These are phyloP conservation scores for Neodiprion virginianus DNA, from an alignment of 1,140 invertebrate genomes.

Conservation along the genomic window DNA sequence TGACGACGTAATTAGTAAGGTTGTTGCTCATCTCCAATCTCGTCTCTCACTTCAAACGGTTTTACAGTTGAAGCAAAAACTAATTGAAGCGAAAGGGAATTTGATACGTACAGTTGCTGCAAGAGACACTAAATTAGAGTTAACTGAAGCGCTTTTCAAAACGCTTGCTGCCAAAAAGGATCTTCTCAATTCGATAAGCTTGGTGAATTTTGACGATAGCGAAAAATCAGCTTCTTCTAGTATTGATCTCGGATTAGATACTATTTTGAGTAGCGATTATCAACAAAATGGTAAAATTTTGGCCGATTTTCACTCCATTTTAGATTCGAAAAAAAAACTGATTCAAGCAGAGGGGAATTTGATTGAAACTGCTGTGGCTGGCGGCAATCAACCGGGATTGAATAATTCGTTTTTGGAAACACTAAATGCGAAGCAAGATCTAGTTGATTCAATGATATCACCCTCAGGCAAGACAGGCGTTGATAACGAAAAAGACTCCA, in stretches of 20 bases:
- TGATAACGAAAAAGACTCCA: background rate
- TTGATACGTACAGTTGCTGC: background rate
- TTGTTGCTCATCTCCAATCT: too few species aligned
- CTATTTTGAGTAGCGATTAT: too few species aligned
- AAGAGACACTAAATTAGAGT: background rate
- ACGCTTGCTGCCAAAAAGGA: background rate
- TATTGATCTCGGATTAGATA: too few species aligned
- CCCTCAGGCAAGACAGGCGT: background rate
- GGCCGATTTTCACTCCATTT: background rate
- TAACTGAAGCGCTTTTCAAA: background rate
- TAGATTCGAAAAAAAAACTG: background rate
- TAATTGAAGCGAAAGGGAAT: slow-evolving; percentile 1
- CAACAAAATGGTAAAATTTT: too few species aligned
- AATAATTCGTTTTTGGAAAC: background rate
- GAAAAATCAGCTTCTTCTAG: too few species aligned
- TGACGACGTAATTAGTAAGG: too few species aligned
- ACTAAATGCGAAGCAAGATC: background rate
- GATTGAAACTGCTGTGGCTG: background rate
- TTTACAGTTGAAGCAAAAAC: background rate
- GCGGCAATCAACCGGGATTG: background rate
- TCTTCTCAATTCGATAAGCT: background rate
- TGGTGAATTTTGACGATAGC: background rate
- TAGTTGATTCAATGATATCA: background rate
- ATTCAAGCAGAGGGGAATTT: background rate
- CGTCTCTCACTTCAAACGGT: background rate